A percentile compares a stretch with the other conserved stretches of the same genome.
These are phyloP conservation scores for Caloenas nicobarica DNA, from an alignment of 2,113 vertebrate species.

Conservation along the genomic window DNA sequence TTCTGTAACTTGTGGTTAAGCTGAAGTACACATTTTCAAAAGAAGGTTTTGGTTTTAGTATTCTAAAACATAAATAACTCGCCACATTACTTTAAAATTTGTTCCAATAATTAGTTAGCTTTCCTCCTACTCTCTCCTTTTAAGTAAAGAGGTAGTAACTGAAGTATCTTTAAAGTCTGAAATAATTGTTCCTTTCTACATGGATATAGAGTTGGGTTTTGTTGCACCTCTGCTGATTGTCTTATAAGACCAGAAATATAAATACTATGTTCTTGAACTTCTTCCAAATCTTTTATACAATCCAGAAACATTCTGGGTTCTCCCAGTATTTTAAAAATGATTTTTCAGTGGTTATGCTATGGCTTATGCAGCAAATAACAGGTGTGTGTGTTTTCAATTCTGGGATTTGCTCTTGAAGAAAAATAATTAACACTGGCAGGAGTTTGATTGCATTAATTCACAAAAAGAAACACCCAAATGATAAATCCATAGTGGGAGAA, in stretches of 20 bases:
- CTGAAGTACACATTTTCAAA: background rate
- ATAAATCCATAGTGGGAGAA: slow-evolving; percentile 78
- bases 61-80: background rate
- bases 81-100: background rate
- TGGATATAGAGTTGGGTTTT: background rate
- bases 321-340: background rate
- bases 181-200: background rate
- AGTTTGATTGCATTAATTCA: slow-evolving; percentile 79
- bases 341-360: background rate
- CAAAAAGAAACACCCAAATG: slow-evolving; percentile 75
- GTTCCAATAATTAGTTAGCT: background rate
- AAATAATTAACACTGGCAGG: slow-evolving; percentile 80
- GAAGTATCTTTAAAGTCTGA: background rate
- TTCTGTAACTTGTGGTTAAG: background rate
- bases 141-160: background rate
- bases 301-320: background rate
- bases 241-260: background rate
- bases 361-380: slow-evolving; percentile 57
- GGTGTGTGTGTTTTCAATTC: slow-evolving; percentile 71
- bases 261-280: background rate
- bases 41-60: background rate
- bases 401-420: slow-evolving; percentile 75
- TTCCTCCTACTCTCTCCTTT: background rate
- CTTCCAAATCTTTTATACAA: background rate
- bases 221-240: background rate